Evolutionary conservation across 2,888 invertebrate genomes (phyloP).

Genomic region (Beris chalybata): DNA sequence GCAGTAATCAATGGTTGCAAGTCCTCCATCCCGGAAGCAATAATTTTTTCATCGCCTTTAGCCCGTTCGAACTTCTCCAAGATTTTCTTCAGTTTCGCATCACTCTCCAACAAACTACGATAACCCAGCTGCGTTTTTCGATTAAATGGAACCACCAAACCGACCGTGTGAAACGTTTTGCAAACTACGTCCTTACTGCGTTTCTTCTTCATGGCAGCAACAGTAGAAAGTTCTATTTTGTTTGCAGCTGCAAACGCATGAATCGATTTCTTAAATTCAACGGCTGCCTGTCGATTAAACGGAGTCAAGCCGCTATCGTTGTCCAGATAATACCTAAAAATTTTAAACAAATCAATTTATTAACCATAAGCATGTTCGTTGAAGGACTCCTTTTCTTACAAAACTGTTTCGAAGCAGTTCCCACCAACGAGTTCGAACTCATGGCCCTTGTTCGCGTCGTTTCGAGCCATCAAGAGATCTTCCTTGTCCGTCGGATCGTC

Average conservation of each 20-base stretch:
- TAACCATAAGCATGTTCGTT: background rate
- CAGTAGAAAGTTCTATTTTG: slow-evolving; percentile 62
- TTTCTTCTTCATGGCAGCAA: slow-evolving; percentile 63
- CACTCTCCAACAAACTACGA: slow-evolving; percentile 69
- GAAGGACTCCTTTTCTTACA: slow-evolving; percentile 33
- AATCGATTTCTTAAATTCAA: slow-evolving; percentile 64
- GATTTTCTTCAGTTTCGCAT: slow-evolving; percentile 70
- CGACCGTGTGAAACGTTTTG: slow-evolving; percentile 77
- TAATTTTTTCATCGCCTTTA: slow-evolving; percentile 61
- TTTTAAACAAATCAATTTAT: background rate
- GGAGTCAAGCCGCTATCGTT: slow-evolving; percentile 57
- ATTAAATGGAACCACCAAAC: slow-evolving; percentile 83
- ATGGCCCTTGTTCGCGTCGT: slow-evolving; percentile 69
- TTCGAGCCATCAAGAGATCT: slow-evolving; percentile 72
- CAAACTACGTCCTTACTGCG: slow-evolving; percentile 67
- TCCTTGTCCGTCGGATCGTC: slow-evolving; percentile 77
- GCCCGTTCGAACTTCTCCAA: slow-evolving; percentile 65
- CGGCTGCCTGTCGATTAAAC: slow-evolving; percentile 65
- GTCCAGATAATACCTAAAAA: slow-evolving; percentile 46
- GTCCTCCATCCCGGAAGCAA: slow-evolving; percentile 64
- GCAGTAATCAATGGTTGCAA: slow-evolving; percentile 81
- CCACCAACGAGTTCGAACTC: slow-evolving; percentile 69
- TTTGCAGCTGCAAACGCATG: slow-evolving; percentile 65
- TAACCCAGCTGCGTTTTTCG: slow-evolving; percentile 84
- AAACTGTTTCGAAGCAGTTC: slow-evolving; percentile 51